Evolutionary conservation across 2,797 vertebrate species (phyloP).

Genomic region (Chaunax sp.): DNA sequence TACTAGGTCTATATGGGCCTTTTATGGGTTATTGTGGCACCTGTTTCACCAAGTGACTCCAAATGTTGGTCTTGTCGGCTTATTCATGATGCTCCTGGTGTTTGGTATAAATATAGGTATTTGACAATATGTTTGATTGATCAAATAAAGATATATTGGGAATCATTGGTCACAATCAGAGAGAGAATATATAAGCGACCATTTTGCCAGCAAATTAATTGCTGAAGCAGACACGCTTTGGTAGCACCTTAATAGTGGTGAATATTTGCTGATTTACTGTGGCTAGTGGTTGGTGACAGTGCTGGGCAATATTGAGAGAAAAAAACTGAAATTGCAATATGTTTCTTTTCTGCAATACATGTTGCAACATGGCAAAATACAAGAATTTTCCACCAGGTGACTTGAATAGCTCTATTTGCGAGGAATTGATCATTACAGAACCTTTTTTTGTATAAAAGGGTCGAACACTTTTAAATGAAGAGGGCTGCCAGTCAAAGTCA

Average conservation of each 20-base stretch:
- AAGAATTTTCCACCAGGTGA: neutral
- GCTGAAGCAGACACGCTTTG: neutral
- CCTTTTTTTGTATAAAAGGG: too few species aligned
- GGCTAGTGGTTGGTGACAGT: neutral
- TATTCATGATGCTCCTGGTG: neutral
- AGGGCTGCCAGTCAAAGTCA: too few species aligned
- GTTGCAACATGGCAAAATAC: too few species aligned
- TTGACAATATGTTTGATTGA: neutral
- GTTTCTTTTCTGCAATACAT: too few species aligned
- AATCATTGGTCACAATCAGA: too few species aligned
- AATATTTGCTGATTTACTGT: neutral
- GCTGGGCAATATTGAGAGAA: too few species aligned
- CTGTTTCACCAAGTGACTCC: conserved; percentile 2
- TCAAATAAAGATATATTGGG: too few species aligned
- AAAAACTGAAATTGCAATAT: too few species aligned
- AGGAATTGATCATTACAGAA: too few species aligned
- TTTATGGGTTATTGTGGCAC: neutral
- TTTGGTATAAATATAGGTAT: neutral
- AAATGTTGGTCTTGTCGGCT: conserved; percentile 22
- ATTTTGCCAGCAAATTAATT: neutral
- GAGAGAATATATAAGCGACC: neutral
- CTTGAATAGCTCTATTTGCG: too few species aligned
- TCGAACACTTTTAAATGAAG: too few species aligned
- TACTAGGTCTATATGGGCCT: too few species aligned
- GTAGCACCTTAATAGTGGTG: neutral